These are phyloP conservation scores for Dipodomys spectabilis DNA, from an alignment of 2,113 vertebrate genomes.

Conservation along the genomic window DNA sequence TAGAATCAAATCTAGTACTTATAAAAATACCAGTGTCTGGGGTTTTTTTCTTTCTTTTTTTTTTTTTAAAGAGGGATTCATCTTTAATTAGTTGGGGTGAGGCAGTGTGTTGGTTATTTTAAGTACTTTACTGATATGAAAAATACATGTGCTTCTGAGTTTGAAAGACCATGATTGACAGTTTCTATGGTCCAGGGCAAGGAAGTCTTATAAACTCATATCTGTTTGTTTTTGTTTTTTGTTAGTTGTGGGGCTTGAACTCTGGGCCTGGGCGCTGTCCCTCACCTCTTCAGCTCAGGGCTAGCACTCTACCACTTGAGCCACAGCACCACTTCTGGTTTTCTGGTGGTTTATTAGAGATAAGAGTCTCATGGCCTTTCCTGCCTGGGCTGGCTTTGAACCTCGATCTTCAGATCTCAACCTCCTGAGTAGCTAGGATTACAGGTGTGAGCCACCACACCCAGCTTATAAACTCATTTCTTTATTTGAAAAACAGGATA, in stretches of 20 bases:
- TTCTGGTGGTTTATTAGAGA: too few species aligned
- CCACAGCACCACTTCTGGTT: too few species aligned
- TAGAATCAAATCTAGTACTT: neutral
- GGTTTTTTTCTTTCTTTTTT: neutral
- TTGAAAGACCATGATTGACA: constrained; percentile 38
- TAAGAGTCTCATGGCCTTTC: too few species aligned
- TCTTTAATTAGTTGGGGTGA: constrained; percentile 19
- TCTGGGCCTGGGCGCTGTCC: too few species aligned
- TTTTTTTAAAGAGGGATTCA: neutral
- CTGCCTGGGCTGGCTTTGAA: too few species aligned
- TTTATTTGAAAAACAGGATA: constrained; percentile 49
- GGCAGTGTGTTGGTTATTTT: neutral
- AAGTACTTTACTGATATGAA: constrained; percentile 43
- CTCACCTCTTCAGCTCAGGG: too few species aligned
- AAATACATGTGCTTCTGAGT: constrained; percentile 26
- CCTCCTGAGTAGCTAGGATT: too few species aligned
- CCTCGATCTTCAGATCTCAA: too few species aligned
- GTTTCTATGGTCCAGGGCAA: constrained; percentile 42
- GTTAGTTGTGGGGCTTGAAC: too few species aligned
- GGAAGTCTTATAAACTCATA: constrained; percentile 49
- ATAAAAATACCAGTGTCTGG: neutral
- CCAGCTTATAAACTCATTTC: constrained; percentile 38
- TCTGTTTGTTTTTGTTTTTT: neutral
- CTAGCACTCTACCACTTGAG: too few species aligned
- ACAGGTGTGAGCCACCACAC: too few species aligned